phyloP scores from a whole-genome alignment of 2,888 invertebrate species.

The Steinernema carpocapsae region DNA sequence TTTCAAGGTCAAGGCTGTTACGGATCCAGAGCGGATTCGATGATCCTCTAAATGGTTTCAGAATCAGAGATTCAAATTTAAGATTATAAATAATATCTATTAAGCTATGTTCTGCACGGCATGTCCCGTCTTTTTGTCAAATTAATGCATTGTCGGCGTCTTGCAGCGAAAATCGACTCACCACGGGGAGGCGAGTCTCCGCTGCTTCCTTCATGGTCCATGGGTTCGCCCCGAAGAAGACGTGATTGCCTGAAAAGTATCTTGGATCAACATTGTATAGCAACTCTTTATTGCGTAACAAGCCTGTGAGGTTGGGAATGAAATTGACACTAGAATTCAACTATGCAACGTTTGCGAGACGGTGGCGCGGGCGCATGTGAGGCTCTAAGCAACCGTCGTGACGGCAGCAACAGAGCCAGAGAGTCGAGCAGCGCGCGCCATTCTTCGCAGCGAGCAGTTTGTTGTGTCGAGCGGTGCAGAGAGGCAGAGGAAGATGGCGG shows the following conservation, averaged over 20 bases:
- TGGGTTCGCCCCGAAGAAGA: background rate
- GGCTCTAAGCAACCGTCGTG: background rate
- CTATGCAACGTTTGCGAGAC: conserved; percentile 9
- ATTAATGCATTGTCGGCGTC: too few species aligned
- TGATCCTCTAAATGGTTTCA: background rate
- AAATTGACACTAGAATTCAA: background rate
- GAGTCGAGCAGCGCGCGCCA: background rate
- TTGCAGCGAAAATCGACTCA: background rate
- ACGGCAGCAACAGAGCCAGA: background rate
- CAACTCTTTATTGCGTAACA: background rate
- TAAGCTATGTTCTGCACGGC: too few species aligned
- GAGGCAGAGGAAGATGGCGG: background rate
- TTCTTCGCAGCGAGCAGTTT: background rate
- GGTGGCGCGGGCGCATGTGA: background rate
- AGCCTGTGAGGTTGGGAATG: background rate
- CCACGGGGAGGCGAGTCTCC: background rate
- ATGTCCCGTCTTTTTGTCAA: too few species aligned
- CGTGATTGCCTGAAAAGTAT: background rate
- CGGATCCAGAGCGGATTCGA: background rate
- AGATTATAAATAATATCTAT: too few species aligned
- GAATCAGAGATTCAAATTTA: too few species aligned
- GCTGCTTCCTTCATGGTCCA: conserved; percentile 2
- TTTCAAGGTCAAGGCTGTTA: conserved; percentile 10
- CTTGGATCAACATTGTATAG: background rate
- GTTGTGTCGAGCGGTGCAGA: background rate